Base-by-base conservation (phyloP, 2,113 vertebrate genomes). In the Sialia sialis region DNA sequence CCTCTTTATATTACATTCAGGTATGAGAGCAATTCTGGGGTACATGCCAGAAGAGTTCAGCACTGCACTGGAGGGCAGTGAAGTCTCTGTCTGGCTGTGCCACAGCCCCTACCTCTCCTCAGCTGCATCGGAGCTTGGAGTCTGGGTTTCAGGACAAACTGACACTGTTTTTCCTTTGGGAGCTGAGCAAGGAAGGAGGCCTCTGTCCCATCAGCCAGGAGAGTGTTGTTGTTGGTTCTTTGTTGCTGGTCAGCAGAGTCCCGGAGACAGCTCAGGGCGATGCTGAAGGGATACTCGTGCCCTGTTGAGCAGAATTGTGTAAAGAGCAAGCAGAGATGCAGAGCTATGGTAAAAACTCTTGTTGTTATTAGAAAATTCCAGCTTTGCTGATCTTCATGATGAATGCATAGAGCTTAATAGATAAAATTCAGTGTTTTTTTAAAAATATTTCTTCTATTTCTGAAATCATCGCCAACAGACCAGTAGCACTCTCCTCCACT, bases 281-380 rank as follows among this genome's bases (percentile, higher is more conserved):
- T 98, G 89, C 97, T 98, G 93, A 97, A 98, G 22, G 98, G 98
- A 76, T 97, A 84, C 78, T 98, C 98, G 0, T 98, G 98, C 26
- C 98, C 98, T 98, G 94, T 69, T 75, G 86, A 95, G 32, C 39
- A 60, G 32, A 93, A 23, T 52, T n/a, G 58, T 36, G 76, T 83
- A 30, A 94, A 82, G 49, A 79, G 23, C 38, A 84, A 74, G 68
- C 5, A 48, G 87, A 88, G 19, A 43, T 11, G 23, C 39, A 81
- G n/a, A 83, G 34, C 25, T 56, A 9, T 23, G 43, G 13, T n/a
- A n/a, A 68, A 67, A 64, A 13, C 10, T 26, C n/a, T 44, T 52
- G 34, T 3, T 64, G 23, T 82, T 27, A 32, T 9, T 62, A 46
- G 34, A 55, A 69, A 63, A 68, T 29, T 74, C 10, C 41, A 76